A percentile compares a stretch with the other conserved stretches of the same genome.
These are phyloP conservation scores for Hemicrepidius hirtus DNA, from an alignment of 2,888 invertebrate genomes.

Conservation along the genomic window DNA sequence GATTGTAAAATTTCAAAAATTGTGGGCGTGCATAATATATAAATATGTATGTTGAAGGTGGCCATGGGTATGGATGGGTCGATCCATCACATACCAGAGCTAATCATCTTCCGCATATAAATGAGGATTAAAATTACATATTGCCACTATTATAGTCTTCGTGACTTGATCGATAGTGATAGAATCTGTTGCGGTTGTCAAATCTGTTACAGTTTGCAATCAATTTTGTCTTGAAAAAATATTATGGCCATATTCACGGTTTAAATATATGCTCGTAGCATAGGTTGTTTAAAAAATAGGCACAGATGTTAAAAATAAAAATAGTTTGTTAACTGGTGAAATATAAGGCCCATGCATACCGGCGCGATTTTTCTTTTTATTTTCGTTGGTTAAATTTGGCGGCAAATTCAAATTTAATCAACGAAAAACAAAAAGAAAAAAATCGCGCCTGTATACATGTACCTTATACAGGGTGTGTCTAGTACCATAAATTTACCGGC, in stretches of 20 bases:
- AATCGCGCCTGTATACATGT: too few relatives aligned
- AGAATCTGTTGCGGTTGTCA: background rate
- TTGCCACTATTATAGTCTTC: conserved; percentile 10
- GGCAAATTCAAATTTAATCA: too few relatives aligned
- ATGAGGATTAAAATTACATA: conserved; percentile 34
- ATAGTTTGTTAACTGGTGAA: too few relatives aligned
- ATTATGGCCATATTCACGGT: background rate
- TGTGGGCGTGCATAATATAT: conserved; percentile 35
- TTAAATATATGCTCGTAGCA: too few relatives aligned
- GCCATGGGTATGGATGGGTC: conserved; percentile 2
- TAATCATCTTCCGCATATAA: conserved; percentile 32
- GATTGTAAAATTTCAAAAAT: conserved; percentile 30
- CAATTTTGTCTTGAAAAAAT: background rate
- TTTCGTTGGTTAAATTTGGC: too few relatives aligned
- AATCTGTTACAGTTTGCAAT: background rate
- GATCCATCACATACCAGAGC: conserved; percentile 29
- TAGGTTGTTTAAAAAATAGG: too few relatives aligned
- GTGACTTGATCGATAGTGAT: conserved; percentile 6
- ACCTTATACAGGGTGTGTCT: too few relatives aligned
- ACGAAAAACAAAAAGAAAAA: too few relatives aligned
- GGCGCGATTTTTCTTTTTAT: too few relatives aligned
- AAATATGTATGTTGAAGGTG: conserved; percentile 19
- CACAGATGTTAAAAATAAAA: too few relatives aligned
- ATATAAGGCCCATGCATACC: too few relatives aligned
- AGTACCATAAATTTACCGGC: too few relatives aligned